Evolutionary conservation across 2,113 vertebrate genomes (phyloP).

Genomic region (Mesembrinibis cayennensis): DNA sequence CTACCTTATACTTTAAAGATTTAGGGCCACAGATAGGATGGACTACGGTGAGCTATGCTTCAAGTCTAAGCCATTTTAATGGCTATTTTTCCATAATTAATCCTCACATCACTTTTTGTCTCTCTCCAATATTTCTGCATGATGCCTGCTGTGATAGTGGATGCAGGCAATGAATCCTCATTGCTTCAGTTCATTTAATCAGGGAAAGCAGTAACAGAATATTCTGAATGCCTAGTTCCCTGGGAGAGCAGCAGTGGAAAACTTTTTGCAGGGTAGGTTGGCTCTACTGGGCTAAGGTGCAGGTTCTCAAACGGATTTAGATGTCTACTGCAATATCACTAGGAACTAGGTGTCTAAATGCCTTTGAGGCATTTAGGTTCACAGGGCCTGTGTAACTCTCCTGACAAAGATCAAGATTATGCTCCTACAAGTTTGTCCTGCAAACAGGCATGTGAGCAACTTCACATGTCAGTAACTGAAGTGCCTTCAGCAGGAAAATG

Average conservation of each 20-base stretch:
- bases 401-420: not conserved
- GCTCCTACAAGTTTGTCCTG: not conserved
- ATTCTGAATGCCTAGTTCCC: not conserved
- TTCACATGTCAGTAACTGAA: not conserved
- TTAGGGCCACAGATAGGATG: conserved; percentile 89
- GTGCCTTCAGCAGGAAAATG: not conserved
- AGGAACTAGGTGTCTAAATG: not conserved
- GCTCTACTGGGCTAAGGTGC: not conserved
- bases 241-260: not conserved
- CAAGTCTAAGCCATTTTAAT: conserved; percentile 1
- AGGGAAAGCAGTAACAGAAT: conserved; percentile 21
- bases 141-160: conserved; percentile 11
- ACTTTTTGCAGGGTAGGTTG: not conserved
- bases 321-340: not conserved
- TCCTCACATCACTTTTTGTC: conserved; percentile 28
- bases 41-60: conserved; percentile 81
- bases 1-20: conserved; percentile 87
- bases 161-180: conserved; percentile 15
- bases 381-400: not conserved
- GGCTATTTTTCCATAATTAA: conserved; percentile 47
- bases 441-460: not conserved
- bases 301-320: not conserved
- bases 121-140: conserved; percentile 27
- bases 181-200: conserved; percentile 37
- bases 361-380: not conserved